Percentiles rank a stretch among this genome's conserved stretches.
These are phyloP conservation scores for Acrocyrtus sp. DNA, from an alignment of 2,888 invertebrate genomes.

Conservation along the genomic window DNA sequence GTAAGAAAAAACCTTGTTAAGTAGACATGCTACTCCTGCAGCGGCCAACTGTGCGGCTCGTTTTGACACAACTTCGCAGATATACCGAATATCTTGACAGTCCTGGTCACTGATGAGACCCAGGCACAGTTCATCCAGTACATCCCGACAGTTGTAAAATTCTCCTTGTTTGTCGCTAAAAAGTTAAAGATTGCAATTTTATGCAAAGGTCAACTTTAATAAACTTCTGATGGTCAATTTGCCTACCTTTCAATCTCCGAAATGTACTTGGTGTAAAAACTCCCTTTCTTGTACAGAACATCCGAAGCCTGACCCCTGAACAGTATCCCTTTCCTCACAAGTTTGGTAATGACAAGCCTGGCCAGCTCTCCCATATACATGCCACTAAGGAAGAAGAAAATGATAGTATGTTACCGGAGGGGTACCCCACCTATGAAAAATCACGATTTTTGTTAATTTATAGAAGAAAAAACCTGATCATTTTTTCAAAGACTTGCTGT, in stretches of 20 bases:
- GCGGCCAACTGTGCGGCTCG: conserved; percentile 94
- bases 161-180: conserved; percentile 76
- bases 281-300: conserved; percentile 79
- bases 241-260: conserved; percentile 89
- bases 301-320: conserved; percentile 83
- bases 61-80: conserved; percentile 91
- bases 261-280: conserved; percentile 96
- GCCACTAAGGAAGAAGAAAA: no score
- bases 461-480: no score
- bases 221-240: no score
- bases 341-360: conserved; percentile 84
- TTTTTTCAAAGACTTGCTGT: conserved; percentile 73
- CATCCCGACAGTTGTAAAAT: conserved; percentile 82
- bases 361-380: conserved; percentile 88
- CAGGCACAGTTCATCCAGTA: conserved; percentile 87
- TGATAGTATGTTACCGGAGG: no score
- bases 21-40: conserved; percentile 86
- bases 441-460: not conserved
- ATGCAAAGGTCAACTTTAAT: no score
- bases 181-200: no score
- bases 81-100: conserved; percentile 89
- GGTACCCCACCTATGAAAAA: no score
- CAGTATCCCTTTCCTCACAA: conserved; percentile 80
- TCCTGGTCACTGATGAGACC: conserved; percentile 79
- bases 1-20: conserved; percentile 87